These are phyloP conservation scores for Metacarcinus magister DNA, from an alignment of 2,888 invertebrate species.

Conservation along the genomic window DNA sequence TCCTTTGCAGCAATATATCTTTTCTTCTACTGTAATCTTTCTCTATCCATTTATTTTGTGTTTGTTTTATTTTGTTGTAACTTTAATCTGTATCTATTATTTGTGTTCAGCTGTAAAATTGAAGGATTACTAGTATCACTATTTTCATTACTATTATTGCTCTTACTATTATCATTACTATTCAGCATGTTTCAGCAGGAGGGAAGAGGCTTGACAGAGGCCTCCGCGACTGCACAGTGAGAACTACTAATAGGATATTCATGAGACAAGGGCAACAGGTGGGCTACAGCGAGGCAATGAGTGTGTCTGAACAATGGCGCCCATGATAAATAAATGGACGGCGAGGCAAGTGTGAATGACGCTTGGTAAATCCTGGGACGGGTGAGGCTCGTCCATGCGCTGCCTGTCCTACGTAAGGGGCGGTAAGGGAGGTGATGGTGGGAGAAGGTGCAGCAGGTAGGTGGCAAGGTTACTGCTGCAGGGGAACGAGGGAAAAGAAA, in stretches of 20 bases:
- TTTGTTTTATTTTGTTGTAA: no score
- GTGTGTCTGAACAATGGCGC: conserved; percentile 42
- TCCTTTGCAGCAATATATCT: background rate
- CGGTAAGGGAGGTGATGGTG: background rate
- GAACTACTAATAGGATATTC: conserved; percentile 53
- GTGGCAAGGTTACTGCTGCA: background rate
- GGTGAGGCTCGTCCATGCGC: background rate
- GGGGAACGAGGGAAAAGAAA: background rate
- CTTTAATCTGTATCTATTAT: no score
- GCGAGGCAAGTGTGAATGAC: conserved; percentile 44
- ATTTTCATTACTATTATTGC: no score
- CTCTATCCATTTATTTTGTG: no score
- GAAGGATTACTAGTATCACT: no score
- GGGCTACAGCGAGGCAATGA: conserved; percentile 33
- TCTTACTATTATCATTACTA: no score
- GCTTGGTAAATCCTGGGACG: conserved; percentile 53
- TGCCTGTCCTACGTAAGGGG: background rate
- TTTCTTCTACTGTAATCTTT: background rate
- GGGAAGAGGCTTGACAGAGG: background rate
- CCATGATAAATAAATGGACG: conserved; percentile 58
- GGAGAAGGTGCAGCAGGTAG: background rate
- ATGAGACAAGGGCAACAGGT: conserved; percentile 49
- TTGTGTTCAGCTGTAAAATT: no score
- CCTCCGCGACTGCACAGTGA: background rate
- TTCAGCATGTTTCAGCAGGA: background rate